These are phyloP conservation scores for Danio albolineatus DNA, from an alignment of 2,797 vertebrate genomes.

Conservation along the genomic window DNA sequence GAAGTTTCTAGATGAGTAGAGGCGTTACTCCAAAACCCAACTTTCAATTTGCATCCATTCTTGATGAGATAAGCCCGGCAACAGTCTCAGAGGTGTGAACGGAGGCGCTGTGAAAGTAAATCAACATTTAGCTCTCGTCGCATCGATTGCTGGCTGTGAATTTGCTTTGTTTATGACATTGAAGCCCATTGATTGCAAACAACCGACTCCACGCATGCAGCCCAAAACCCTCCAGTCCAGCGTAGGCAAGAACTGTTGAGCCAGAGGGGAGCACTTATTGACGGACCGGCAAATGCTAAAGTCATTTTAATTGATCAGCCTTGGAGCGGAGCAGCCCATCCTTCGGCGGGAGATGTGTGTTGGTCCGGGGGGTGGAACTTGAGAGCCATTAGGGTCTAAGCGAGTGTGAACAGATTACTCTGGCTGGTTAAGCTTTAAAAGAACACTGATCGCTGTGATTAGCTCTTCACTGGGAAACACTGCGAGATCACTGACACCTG, in stretches of 20 bases:
- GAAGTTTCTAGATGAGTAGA: constrained; percentile 36
- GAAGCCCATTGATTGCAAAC: constrained; percentile 72
- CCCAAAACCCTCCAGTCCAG: constrained; percentile 71
- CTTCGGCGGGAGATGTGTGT: constrained; percentile 60
- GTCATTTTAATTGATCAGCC: constrained; percentile 86
- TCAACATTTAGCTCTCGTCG: constrained; percentile 61
- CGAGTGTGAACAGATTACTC: constrained; percentile 76
- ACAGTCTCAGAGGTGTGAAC: constrained; percentile 47
- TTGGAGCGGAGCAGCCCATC: constrained; percentile 70
- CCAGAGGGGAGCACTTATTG: constrained; percentile 80
- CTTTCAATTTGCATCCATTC: constrained; percentile 50
- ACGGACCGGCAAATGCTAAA: constrained; percentile 81
- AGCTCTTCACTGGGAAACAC: constrained; percentile 73
- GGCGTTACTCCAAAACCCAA: constrained; percentile 36
- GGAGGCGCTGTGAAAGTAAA: constrained; percentile 57
- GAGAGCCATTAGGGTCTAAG: constrained; percentile 79
- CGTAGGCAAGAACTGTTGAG: constrained; percentile 70
- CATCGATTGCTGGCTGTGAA: constrained; percentile 62
- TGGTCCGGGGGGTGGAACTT: constrained; percentile 66
- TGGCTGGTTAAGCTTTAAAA: constrained; percentile 78
- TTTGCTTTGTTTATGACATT: constrained; percentile 70
- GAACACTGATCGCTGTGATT: constrained; percentile 79
- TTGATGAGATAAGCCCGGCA: constrained; percentile 49
- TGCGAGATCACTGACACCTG: constrained; percentile 73
- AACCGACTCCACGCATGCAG: constrained; percentile 70